Evolutionary conservation across 2,113 vertebrate species (phyloP), one percentile per base, ranked within the genome.

Genomic region (Elaphurus davidianus): DNA sequence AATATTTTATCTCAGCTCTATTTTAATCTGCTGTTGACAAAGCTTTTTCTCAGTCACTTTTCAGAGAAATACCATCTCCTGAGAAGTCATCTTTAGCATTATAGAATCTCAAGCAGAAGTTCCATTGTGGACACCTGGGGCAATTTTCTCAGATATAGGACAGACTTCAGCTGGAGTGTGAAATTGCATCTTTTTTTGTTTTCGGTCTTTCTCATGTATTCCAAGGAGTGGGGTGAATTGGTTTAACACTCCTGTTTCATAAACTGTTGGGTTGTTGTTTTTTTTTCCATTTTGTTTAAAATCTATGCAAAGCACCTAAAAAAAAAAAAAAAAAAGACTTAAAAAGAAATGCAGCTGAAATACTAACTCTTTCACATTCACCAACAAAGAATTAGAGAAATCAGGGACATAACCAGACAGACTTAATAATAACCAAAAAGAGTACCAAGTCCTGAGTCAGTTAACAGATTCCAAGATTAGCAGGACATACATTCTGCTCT

Each of bases 21-120:
- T 95, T 97, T 98, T 95, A 97, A 97, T 97, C 94, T 98, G 82
- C 54, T 97, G 8, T 95, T 94, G 88, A 96, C 55, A 94, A 79
- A 94, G 36, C 36, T 94, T 90, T 92, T 93, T 76, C 59, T 93
- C 78, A 55, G 83, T 87, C 17, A 91, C 45, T 97, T 94, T 79
- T 87, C 36, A 94, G 81, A 92, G 52, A 97, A 87, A 90, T 95
- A 76, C 14, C 64, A 87, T 83, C 93, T 91, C 92, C 59, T 81
- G 76, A 97, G 96, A 95, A 98, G 94, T 97, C 50, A 83, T 96
- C 36, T 93, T 96, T 97, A 93, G 76, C 88, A 94, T 93, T 83
- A 89, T 84, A 96, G 91, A 97, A 83, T 95, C 81, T 94, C 88
- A 94, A 94, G 67, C 74, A 86, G 67, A 91, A 96, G 54, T 60